Conservation (phyloP, 2,888 invertebrate species). For the Bugula neritina region DNA sequence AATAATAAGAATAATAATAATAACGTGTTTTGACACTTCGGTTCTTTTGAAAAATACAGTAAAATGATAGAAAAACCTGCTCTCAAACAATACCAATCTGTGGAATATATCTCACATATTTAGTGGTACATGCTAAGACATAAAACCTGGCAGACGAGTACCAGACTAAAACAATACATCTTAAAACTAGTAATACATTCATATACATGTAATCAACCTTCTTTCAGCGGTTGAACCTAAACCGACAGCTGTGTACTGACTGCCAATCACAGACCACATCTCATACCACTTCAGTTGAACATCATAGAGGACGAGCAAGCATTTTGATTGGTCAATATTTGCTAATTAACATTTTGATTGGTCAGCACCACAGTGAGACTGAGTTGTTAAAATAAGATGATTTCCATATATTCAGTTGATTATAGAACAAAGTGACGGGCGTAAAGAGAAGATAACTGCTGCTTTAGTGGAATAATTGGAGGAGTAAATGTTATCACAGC, state of each 20-base stretch:
- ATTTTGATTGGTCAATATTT: too few relatives aligned
- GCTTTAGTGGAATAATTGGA: background rate
- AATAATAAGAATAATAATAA: too few relatives aligned
- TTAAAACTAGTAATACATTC: too few relatives aligned
- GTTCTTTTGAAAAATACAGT: constrained; percentile 23
- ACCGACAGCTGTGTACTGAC: background rate
- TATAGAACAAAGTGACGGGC: background rate
- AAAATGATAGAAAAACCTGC: constrained; percentile 18
- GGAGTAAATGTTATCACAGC: background rate
- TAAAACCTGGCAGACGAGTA: background rate
- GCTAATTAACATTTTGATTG: background rate
- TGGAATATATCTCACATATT: background rate
- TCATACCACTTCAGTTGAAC: background rate
- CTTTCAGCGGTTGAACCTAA: background rate
- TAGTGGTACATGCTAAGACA: background rate
- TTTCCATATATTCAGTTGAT: background rate
- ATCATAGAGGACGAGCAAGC: too few relatives aligned
- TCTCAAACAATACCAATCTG: constrained; percentile 12
- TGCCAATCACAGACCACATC: background rate
- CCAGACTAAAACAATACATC: too few relatives aligned
- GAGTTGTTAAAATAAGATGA: background rate
- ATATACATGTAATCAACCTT: too few relatives aligned
- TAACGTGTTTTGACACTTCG: background rate
- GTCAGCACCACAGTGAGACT: background rate
- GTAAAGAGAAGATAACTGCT: background rate